These are phyloP conservation scores for Sesamia inferens DNA, from an alignment of 2,888 invertebrate species.

Conservation along the genomic window DNA sequence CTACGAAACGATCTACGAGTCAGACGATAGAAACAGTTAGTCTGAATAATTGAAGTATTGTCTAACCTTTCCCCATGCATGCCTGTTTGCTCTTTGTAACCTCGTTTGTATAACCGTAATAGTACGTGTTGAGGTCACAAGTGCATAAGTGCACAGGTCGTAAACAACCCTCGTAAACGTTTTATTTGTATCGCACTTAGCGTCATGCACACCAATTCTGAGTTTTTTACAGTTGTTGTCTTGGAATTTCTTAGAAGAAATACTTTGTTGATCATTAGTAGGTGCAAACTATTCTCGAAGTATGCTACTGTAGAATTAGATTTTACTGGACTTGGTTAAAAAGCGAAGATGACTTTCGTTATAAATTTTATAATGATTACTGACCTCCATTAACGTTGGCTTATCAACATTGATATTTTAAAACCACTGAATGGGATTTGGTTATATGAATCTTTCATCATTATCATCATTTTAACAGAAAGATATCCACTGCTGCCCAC, in stretches of 20 bases:
- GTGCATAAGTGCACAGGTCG: conserved; percentile 41
- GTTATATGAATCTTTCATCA: neutral
- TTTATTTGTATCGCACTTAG: conserved; percentile 37
- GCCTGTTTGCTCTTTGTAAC: neutral
- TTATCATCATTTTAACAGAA: too few species aligned
- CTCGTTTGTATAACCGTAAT: conserved; percentile 1
- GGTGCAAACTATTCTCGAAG: neutral
- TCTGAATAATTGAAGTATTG: conserved; percentile 1
- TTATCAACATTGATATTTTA: neutral
- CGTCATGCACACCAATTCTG: neutral
- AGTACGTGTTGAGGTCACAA: conserved; percentile 18
- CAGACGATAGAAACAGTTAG: conserved; percentile 1
- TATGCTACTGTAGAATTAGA: neutral
- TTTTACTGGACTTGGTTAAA: neutral
- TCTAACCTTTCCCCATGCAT: neutral
- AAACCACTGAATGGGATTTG: neutral
- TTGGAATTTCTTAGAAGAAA: conserved; percentile 9
- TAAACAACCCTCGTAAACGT: conserved; percentile 49
- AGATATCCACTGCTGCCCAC: too few species aligned
- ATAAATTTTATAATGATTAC: neutral
- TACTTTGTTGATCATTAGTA: conserved; percentile 6
- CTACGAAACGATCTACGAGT: neutral
- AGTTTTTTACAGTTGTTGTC: conserved; percentile 6
- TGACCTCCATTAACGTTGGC: neutral
- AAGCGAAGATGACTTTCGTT: neutral